phyloP scores from a whole-genome alignment of 2,888 invertebrate species.

The Eremobia ochroleuca region DNA sequence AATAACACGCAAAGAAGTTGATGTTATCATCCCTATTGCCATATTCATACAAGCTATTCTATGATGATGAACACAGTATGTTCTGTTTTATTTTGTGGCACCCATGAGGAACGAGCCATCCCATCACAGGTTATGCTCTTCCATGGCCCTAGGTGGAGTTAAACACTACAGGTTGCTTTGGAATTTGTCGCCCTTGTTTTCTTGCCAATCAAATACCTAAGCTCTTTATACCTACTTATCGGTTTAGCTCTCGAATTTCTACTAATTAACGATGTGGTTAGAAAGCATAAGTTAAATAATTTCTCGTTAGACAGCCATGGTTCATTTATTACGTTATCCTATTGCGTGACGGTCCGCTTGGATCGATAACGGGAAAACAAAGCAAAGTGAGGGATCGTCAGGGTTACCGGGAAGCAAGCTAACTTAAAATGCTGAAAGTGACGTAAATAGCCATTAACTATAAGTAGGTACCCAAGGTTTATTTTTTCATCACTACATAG shows the following conservation, averaged over 20 bases:
- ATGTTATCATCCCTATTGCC: neutral
- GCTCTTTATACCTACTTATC: too few relatives aligned
- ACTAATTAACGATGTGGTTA: neutral
- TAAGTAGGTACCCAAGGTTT: too few relatives aligned
- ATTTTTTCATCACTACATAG: too few relatives aligned
- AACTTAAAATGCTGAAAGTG: slow-evolving; percentile 14
- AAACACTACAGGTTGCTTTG: neutral
- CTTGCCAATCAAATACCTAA: neutral
- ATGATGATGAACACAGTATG: neutral
- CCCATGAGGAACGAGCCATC: too few relatives aligned
- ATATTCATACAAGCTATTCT: neutral
- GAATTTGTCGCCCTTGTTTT: neutral
- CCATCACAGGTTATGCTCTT: neutral
- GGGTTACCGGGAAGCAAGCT: slow-evolving; percentile 77
- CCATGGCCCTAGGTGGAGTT: too few relatives aligned
- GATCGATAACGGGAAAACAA: slow-evolving; percentile 73
- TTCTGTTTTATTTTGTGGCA: neutral
- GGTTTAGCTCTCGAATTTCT: neutral
- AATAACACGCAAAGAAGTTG: slow-evolving; percentile 17
- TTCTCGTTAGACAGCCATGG: neutral
- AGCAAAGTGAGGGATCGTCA: slow-evolving; percentile 73
- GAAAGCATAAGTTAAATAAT: neutral
- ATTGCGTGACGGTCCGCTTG: slow-evolving; percentile 62
- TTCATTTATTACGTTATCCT: neutral
- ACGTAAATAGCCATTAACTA: neutral